A percentile compares a stretch with the other conserved stretches of the same genome.
These are phyloP conservation scores for Oryzaephilus surinamensis DNA, from an alignment of 1,140 invertebrate species.

Conservation along the genomic window DNA sequence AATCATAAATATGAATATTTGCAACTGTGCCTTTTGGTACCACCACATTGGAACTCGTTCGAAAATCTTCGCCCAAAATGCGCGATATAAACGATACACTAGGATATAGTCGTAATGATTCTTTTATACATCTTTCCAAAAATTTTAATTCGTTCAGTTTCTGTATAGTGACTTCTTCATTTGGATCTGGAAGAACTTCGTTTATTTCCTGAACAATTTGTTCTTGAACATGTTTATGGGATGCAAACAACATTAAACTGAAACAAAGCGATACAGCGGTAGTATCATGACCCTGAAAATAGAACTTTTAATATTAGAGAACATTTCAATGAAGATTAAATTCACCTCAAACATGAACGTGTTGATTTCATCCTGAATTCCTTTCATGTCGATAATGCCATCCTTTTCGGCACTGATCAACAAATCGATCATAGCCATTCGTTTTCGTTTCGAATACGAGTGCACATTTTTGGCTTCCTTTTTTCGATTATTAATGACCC, in stretches of 20 bases:
- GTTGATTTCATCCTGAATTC: conserved; percentile 72
- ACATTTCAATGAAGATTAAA: conserved; percentile 2
- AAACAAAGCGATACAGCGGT: conserved; percentile 34
- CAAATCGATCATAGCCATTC: conserved; percentile 71
- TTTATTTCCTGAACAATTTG: conserved; percentile 43
- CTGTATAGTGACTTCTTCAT: conserved; percentile 39
- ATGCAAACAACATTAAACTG: conserved; percentile 31
- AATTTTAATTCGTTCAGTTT: conserved; percentile 53
- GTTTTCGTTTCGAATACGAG: conserved; percentile 27
- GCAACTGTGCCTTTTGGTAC: conserved; percentile 9
- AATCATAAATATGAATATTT: conserved; percentile 11
- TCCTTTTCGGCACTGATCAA: conserved; percentile 49
- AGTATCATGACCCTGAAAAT: conserved; percentile 36
- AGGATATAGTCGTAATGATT: conserved; percentile 51
- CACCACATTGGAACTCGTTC: conserved; percentile 20
- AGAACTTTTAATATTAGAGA: no score
- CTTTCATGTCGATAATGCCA: conserved; percentile 41
- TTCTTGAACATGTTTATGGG: conserved; percentile 16
- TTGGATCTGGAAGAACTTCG: conserved; percentile 42
- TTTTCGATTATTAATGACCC: conserved; percentile 30
- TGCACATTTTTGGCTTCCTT: conserved; percentile 3
- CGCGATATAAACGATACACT: conserved; percentile 54
- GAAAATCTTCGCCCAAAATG: conserved; percentile 38
- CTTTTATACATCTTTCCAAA: conserved; percentile 52
- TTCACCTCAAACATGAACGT: conserved; percentile 76